Base-by-base conservation (phyloP, 2,888 invertebrate species). In the Lypha dubia region DNA sequence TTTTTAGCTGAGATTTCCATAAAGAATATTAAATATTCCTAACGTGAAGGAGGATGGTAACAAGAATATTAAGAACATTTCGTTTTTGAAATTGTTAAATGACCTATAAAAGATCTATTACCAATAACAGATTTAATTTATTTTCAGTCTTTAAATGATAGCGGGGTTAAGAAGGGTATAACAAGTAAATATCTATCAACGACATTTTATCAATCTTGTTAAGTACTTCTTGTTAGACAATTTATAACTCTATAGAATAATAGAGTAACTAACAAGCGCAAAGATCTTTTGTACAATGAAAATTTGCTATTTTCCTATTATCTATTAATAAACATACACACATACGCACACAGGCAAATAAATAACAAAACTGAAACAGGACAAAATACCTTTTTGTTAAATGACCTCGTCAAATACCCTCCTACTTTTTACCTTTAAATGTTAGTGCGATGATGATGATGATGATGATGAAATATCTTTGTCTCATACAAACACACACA, bases 191-290 rank as follows among this genome's bases (percentile, higher is more conserved):
- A 58, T 63, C 56, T 51, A 58, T 46, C 8, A 56, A 41, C 44
- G 65, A 35, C 73, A 73, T 79, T 79, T n/a, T 79, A 73, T 79
- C 79, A 79, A 79, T 73, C 65, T 73, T n/a, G 38, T 73, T 41
- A 73, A 79, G 79, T 56, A 56, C 71, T 41, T 24, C 76, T 41
- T n/a, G n/a, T n/a, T 51, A 63, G 41, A 70, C 51, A 41, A 41
- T 62, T 79, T 68, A 53, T 62, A 41, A 11, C 70, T 28, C 17
- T 32, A 20, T 28, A 32, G 20, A 41, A 73, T 65, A 73, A 46
- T 49, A 73, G 46, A 65, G 71, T 13, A 24, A 28, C 35, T 49
- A 38, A 35, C 24, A 24, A 35, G 28, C 65, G 1, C 28, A 51
- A 67, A 28, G 8, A 71, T 41, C 53, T 46, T 51, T 62, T 46